Evolutionary conservation across 2,888 invertebrate species (phyloP), one percentile per base, ranked within the genome.

Genomic region (Spisula solida): DNA sequence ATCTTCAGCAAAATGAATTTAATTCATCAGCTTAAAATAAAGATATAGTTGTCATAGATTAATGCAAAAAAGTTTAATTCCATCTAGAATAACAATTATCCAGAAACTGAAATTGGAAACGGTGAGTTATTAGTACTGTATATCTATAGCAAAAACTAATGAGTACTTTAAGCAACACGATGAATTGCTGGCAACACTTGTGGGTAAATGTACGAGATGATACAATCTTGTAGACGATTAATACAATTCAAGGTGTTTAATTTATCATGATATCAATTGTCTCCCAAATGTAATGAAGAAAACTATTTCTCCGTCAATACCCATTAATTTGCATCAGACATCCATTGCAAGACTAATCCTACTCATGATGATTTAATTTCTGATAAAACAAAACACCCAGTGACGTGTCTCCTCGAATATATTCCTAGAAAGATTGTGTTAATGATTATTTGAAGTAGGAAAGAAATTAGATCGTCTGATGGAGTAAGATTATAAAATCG

Each of bases 311-410:
- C 80, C 48, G 51, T 48, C 80, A 41, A 80, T n/a, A 20, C 14
- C 34, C 80, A 80, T 48, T 80, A 80, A 48, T 80, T 80, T 80
- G 48, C 80, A 80, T 48, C 47, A 48, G 18, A 47, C n/a, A 14
- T 12, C 25, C 80, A 48, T 80, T 80, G 10, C 48, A 48, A 34
- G 80, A 47, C 80, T 47, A 14, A 14, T 4, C 34, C 25, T 12
- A n/a, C 0, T 48, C 80, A 80, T 48, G 47, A 80, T 80, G 80
- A 47, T 80, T 80, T 47, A 41, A 80, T 80, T 80, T 80, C 41
- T 41, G 80, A 80, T 48, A 80, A 80, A 80, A 80, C 48, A 48
- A 31, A 31, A 18, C 75, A 75, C 1, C n/a, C 16, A 16, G 34
- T 75, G 75, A 75, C 31, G 75, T 18, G 75, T 75, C 75, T 31